Evolutionary conservation across 2,797 vertebrate species (phyloP), one percentile per base, ranked within the genome.

Genomic region (Oceanodroma leucorhoa): DNA sequence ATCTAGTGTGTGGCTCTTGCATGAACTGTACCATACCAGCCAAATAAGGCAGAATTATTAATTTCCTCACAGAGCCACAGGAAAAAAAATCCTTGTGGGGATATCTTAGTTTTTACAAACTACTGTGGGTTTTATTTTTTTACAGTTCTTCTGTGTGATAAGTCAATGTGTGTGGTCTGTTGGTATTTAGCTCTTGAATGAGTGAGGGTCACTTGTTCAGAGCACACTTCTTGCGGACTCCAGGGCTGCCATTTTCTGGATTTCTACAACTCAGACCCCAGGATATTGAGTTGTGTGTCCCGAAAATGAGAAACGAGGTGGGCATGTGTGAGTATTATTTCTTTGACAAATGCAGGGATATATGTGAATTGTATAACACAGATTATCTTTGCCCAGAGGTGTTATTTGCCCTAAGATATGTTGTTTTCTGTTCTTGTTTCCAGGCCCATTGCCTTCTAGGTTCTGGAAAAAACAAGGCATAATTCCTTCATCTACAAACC

Each of bases 221-320:
- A 79, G 53, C 65, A 29, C 7, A 3, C 26, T 34, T 69, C 36
- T 60, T 2, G 0, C 0, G 0, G n/a, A 0, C 58, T 8, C 29
- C 11, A 34, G 60, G 72, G 34, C 53, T 90, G 72, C 14, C 32
- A 24, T 13, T 43, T 53, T 10, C 67, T 62, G 55, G 3, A 20
- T 77, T 85, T 41, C 34, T 43, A 10, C n/a, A 86, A 1, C 27
- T 55, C 23, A 2, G 40, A 17, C 4, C 8, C 23, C 36, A 19
- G 27, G 29, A 18, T 53, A 8, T 26, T 18, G 18, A 77, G 16
- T 54, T 46, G 21, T 8, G 5, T 27, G 19, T n/a, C 78, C 58
- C 0, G 1, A 67, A 89, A 60, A 67, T 9, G 24, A 65, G 61
- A n/a, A 62, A 17, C 0, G 1, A 50, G 30, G 8, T 64, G 36